These are phyloP conservation scores for Drosophila kanekoi DNA, from an alignment of 2,888 invertebrate genomes.

Conservation along the genomic window DNA sequence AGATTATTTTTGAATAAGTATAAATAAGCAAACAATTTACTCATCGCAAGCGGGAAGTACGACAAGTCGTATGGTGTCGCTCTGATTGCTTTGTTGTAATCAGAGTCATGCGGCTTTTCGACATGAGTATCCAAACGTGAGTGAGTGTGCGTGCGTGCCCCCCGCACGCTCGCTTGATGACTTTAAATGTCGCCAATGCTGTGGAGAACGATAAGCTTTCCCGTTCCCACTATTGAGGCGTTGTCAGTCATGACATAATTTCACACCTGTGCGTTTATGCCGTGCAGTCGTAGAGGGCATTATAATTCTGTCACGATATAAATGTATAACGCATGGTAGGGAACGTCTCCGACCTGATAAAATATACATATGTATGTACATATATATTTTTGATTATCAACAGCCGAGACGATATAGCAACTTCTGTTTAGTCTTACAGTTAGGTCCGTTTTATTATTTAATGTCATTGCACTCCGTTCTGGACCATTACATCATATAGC, in stretches of 20 bases:
- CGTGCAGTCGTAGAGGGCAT: not conserved
- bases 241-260: constrained; percentile 57
- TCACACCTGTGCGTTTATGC: constrained; percentile 48
- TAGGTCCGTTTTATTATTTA: too few species aligned
- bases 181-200: constrained; percentile 49
- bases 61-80: constrained; percentile 15
- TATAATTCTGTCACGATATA: too few species aligned
- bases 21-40: constrained; percentile 17
- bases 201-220: constrained; percentile 40
- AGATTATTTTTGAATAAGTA: constrained; percentile 27
- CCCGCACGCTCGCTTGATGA: constrained; percentile 25
- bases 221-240: constrained; percentile 1
- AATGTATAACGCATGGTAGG: too few species aligned
- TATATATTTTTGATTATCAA: too few species aligned
- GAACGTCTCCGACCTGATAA: too few species aligned
- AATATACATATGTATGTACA: too few species aligned
- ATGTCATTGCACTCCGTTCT: too few species aligned
- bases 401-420: too few species aligned
- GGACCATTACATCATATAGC: too few species aligned
- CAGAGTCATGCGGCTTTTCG: constrained; percentile 66
- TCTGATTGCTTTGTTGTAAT: constrained; percentile 46
- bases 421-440: too few species aligned
- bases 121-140: constrained; percentile 6
- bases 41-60: constrained; percentile 4
- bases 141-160: not conserved